Conservation (phyloP, 1,140 invertebrate genomes). For the Adelges cooleyi region DNA sequence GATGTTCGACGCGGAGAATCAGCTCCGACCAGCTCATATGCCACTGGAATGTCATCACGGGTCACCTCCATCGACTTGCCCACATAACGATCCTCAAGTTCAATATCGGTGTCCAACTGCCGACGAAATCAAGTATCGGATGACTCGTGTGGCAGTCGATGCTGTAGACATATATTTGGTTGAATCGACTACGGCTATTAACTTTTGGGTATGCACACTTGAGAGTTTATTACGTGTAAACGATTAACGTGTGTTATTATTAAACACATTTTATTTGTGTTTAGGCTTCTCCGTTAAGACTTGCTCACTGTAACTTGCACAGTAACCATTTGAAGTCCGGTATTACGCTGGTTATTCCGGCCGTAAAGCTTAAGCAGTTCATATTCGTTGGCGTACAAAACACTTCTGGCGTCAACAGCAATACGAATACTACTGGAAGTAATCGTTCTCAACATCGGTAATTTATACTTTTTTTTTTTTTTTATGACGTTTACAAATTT, state of each 20-base stretch:
- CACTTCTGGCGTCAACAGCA: slow-evolving; percentile 36
- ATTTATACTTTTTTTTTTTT: background rate
- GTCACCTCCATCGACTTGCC: slow-evolving; percentile 59
- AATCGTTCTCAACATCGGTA: slow-evolving; percentile 39
- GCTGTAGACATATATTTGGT: slow-evolving; percentile 81
- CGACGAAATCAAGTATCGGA: slow-evolving; percentile 89
- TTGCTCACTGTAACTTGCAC: slow-evolving; percentile 89
- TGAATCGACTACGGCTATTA: slow-evolving; percentile 74
- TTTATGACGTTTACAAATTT: too few relatives aligned
- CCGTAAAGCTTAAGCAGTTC: slow-evolving; percentile 60
- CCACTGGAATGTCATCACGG: slow-evolving; percentile 78
- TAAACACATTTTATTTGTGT: slow-evolving; percentile 30
- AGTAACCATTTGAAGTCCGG: slow-evolving; percentile 79
- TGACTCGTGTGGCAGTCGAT: slow-evolving; percentile 84
- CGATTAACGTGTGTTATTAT: background rate
- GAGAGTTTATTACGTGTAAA: slow-evolving; percentile 28
- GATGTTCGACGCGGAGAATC: slow-evolving; percentile 79
- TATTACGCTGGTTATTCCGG: slow-evolving; percentile 74
- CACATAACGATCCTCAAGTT: slow-evolving; percentile 55
- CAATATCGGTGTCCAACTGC: slow-evolving; percentile 58
- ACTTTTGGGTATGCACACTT: slow-evolving; percentile 57
- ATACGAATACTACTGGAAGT: slow-evolving; percentile 49
- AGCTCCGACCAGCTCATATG: slow-evolving; percentile 61
- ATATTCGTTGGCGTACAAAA: slow-evolving; percentile 43
- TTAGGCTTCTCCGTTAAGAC: slow-evolving; percentile 67